Evolutionary conservation across 2,888 invertebrate genomes (phyloP).

Genomic region (Galerucella calmariensis): DNA sequence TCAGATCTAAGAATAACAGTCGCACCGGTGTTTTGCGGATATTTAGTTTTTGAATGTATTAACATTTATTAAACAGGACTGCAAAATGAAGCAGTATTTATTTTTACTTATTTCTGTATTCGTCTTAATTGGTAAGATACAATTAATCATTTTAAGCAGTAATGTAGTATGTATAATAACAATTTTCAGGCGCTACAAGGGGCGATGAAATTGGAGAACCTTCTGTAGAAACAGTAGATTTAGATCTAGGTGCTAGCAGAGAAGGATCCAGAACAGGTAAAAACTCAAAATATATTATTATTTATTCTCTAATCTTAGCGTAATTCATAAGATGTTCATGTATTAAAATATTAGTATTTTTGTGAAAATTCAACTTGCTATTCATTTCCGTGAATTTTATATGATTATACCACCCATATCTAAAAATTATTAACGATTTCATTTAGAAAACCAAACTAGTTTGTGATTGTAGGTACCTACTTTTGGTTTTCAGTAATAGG

Average conservation of each 20-base stretch:
- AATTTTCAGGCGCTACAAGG: slow-evolving; percentile 63
- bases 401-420: slow-evolving; percentile 65
- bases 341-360: slow-evolving; percentile 63
- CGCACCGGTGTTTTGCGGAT: slow-evolving; percentile 26
- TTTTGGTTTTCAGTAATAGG: slow-evolving; percentile 63
- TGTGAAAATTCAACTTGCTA: slow-evolving; percentile 63
- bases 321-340: slow-evolving; percentile 60
- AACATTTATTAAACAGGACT: slow-evolving; percentile 28
- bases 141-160: slow-evolving; percentile 12
- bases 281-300: slow-evolving; percentile 18
- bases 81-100: slow-evolving; percentile 59
- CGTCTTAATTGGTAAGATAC: slow-evolving; percentile 56
- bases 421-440: slow-evolving; percentile 48
- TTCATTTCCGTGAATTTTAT: slow-evolving; percentile 45
- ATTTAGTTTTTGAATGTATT: slow-evolving; percentile 39
- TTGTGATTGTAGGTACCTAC: slow-evolving; percentile 49
- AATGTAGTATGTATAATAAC: background rate
- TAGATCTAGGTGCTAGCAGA: slow-evolving; percentile 84
- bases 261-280: slow-evolving; percentile 91
- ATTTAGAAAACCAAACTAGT: background rate
- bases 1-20: slow-evolving; percentile 25
- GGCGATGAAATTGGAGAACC: slow-evolving; percentile 65
- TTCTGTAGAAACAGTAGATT: slow-evolving; percentile 74
- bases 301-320: slow-evolving; percentile 56
- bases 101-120: slow-evolving; percentile 55